phyloP scores from a whole-genome alignment of 2,113 vertebrate genomes.

The Nettapus auritus region DNA sequence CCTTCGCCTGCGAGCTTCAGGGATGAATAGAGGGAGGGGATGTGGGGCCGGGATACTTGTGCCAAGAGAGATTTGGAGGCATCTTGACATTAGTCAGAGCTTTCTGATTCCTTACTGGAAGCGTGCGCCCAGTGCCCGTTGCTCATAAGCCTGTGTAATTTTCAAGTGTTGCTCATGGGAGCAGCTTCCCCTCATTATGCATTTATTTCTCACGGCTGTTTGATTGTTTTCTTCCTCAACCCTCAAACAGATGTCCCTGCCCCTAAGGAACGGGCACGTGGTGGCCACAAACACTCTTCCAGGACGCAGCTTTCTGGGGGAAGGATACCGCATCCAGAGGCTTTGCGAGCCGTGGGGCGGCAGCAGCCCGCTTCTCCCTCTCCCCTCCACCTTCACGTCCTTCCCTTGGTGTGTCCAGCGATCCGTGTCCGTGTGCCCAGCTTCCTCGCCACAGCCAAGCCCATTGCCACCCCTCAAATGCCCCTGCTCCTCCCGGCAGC shows the following conservation, averaged over 20 bases:
- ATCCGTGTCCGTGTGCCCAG: neutral
- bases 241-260: neutral
- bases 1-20: conserved; percentile 70
- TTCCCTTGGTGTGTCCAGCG: neutral
- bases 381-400: neutral
- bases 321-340: neutral
- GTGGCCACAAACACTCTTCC: neutral
- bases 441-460: neutral
- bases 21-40: conserved; percentile 92
- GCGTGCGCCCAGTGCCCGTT: neutral
- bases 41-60: conserved; percentile 61
- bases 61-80: conserved; percentile 79
- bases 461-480: too few species aligned
- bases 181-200: neutral
- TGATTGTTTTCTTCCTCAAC: neutral
- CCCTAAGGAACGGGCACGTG: neutral
- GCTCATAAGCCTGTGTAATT: conserved; percentile 34
- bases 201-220: neutral
- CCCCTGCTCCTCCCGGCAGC: neutral
- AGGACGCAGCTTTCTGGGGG: neutral
- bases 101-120: conserved; percentile 81
- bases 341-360: neutral
- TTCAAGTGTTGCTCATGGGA: neutral
- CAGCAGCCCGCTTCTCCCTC: neutral
- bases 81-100: conserved; percentile 85